Conservation (phyloP, 1,140 invertebrate species). For the Aphaenogaster floridana region DNA sequence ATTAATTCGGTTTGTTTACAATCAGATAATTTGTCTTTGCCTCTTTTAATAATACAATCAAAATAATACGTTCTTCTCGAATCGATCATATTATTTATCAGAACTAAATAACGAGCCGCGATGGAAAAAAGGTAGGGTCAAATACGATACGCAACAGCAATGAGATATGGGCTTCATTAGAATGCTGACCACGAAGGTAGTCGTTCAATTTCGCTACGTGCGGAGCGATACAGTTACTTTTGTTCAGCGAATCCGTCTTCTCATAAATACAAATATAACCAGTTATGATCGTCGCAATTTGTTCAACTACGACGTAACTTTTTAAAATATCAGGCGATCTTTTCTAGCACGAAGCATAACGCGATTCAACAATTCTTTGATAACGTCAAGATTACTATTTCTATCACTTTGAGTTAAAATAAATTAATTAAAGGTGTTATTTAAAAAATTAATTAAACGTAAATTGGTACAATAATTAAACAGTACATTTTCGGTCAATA, state of each 20-base stretch:
- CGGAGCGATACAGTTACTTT: conserved; percentile 37
- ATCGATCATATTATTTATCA: neutral
- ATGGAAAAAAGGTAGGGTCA: neutral
- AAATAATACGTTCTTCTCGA: neutral
- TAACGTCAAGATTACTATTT: neutral
- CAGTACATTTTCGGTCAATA: neutral
- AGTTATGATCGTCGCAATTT: neutral
- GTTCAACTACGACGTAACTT: neutral
- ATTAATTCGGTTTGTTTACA: too few species aligned
- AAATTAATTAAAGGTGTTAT: neutral
- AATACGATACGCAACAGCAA: neutral
- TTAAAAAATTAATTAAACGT: neutral
- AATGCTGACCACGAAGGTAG: conserved; percentile 39
- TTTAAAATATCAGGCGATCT: neutral
- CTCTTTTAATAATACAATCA: neutral
- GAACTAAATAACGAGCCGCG: neutral
- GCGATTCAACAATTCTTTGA: neutral
- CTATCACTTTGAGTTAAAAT: neutral
- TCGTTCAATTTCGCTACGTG: conserved; percentile 23
- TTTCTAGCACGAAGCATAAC: neutral
- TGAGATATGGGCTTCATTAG: conserved; percentile 18
- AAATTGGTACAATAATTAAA: neutral
- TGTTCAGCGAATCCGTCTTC: neutral
- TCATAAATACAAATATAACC: neutral
- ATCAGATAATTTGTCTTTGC: too few species aligned